A percentile compares a stretch with the other conserved stretches of the same genome.
These are phyloP conservation scores for Zaprionus lachaisei DNA, from an alignment of 1,140 invertebrate species.

Conservation along the genomic window DNA sequence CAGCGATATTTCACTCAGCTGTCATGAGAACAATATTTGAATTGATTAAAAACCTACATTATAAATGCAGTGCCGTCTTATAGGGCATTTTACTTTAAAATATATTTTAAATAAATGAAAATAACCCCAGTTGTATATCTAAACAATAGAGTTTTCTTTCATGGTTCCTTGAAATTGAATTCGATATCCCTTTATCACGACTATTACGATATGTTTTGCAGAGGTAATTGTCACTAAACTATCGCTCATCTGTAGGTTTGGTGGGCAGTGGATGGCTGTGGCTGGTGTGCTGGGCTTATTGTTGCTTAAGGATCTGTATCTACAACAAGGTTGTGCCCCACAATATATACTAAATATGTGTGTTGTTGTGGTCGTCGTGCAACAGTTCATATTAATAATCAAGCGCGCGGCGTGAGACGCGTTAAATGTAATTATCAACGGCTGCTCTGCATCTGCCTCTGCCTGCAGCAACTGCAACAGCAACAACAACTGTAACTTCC, in stretches of 20 bases:
- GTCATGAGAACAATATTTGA: not conserved
- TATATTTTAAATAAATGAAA: not conserved
- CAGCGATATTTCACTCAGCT: slow-evolving; percentile 1
- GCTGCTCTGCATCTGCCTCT: not conserved
- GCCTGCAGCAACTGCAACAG: slow-evolving; percentile 24
- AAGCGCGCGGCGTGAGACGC: slow-evolving; percentile 41
- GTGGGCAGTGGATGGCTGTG: slow-evolving; percentile 44
- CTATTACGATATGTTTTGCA: slow-evolving; percentile 7
- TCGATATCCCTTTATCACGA: slow-evolving; percentile 23
- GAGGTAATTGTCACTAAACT: slow-evolving; percentile 31
- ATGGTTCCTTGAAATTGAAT: not conserved
- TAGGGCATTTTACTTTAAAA: not conserved
- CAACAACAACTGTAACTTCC: slow-evolving; percentile 8
- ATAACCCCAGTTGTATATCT: not conserved
- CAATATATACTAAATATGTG: slow-evolving; percentile 55
- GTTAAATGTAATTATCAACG: slow-evolving; percentile 45
- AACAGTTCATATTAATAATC: slow-evolving; percentile 55
- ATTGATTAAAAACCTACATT: not conserved
- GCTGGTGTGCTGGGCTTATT: slow-evolving; percentile 45
- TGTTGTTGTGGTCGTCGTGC: slow-evolving; percentile 38
- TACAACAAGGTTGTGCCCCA: slow-evolving; percentile 56
- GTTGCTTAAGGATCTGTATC: slow-evolving; percentile 57
- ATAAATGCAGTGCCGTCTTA: not conserved
- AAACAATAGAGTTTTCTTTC: not conserved
- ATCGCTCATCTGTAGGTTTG: slow-evolving; percentile 43